These are phyloP conservation scores for Phoebastria nigripes DNA, from an alignment of 2,797 vertebrate genomes.

Conservation along the genomic window DNA sequence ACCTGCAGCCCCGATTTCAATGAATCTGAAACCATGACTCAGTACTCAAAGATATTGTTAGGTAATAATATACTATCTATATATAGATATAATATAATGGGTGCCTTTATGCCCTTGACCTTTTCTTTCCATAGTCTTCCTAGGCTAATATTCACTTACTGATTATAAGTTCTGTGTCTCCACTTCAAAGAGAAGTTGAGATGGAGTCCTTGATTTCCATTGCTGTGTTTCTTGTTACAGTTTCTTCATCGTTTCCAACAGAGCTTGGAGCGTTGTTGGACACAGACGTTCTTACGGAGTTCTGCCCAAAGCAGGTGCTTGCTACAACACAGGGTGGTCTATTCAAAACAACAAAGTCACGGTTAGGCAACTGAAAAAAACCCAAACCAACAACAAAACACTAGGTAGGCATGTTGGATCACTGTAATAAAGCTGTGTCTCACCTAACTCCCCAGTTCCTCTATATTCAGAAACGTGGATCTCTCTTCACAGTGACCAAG, in stretches of 20 bases:
- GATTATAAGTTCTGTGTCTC: not conserved
- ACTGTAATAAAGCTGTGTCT: not conserved
- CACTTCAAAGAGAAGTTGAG: not conserved
- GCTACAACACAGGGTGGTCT: not conserved
- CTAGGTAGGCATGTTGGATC: not conserved
- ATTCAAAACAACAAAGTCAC: not conserved
- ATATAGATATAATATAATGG: not conserved
- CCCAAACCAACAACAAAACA: not conserved
- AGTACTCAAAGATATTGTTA: not conserved
- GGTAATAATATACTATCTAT: not conserved
- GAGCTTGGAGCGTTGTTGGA: not conserved
- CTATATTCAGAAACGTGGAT: not conserved
- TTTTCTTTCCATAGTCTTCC: not conserved
- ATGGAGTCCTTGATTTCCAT: not conserved
- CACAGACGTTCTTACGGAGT: fast-evolving
- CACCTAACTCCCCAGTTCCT: not conserved
- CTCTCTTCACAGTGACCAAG: not conserved
- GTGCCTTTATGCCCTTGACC: not conserved
- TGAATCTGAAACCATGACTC: not conserved
- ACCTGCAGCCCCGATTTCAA: not conserved
- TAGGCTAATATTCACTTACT: not conserved
- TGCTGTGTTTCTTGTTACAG: not conserved
- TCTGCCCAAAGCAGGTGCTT: not conserved
- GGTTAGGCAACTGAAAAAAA: not conserved
- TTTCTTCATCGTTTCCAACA: not conserved